Evolutionary conservation across 2,888 invertebrate species (phyloP).

Genomic region (Choreutis nemorana): DNA sequence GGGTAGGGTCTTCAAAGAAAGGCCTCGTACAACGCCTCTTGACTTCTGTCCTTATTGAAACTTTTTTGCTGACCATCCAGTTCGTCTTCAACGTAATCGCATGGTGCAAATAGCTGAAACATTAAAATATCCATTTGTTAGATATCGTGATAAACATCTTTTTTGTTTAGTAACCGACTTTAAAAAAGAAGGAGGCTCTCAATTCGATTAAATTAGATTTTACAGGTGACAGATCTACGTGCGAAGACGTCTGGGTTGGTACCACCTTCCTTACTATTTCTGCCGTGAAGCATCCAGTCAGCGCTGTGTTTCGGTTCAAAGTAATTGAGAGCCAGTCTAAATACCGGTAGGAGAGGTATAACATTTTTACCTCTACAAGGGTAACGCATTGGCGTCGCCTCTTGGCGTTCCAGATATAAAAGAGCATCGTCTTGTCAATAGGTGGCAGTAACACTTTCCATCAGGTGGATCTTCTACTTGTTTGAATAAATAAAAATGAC

Average conservation of each 20-base stretch:
- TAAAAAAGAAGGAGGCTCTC: not conserved
- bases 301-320: too few species aligned
- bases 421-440: too few species aligned
- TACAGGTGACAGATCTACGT: not conserved
- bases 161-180: too few species aligned
- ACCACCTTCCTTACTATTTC: not conserved
- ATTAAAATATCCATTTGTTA: constrained; percentile 2
- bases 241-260: not conserved
- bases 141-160: not conserved
- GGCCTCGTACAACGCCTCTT: constrained; percentile 35
- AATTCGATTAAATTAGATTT: too few species aligned
- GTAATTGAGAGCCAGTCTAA: too few species aligned
- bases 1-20: constrained; percentile 38
- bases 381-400: too few species aligned
- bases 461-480: not conserved
- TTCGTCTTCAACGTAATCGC: constrained; percentile 40
- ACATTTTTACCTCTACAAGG: too few species aligned
- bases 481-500: not conserved
- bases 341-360: too few species aligned
- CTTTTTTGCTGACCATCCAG: constrained; percentile 24
- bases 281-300: not conserved
- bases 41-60: constrained; percentile 33
- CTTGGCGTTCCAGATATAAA: too few species aligned
- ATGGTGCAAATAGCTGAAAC: constrained; percentile 37
- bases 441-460: too few species aligned